A percentile compares a stretch with the other conserved stretches of the same genome.
Conservation (phyloP, 2,888 invertebrate species). For the Acanthosoma haemorrhoidale region DNA sequence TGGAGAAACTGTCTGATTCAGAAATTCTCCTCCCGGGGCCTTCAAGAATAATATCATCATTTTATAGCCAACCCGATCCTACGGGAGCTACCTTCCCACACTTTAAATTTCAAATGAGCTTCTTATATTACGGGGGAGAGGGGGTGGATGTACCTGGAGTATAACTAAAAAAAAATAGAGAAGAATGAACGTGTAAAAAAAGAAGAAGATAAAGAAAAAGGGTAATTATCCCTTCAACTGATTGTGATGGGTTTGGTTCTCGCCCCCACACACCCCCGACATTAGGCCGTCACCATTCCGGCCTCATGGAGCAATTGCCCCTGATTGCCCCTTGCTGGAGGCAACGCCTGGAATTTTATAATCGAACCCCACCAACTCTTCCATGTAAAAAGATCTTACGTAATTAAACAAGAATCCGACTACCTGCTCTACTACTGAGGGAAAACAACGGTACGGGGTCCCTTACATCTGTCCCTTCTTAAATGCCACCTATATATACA, state of each 20-base stretch:
- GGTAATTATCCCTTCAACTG: constrained; percentile 9
- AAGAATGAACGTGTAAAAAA: constrained; percentile 4
- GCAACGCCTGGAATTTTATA: constrained; percentile 18
- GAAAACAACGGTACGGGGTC: background rate
- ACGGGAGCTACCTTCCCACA: constrained; percentile 19
- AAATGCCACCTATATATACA: no score
- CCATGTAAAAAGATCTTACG: constrained; percentile 5
- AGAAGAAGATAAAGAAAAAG: constrained; percentile 4
- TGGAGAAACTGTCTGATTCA: no score
- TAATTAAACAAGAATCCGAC: constrained; percentile 10
- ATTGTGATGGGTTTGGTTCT: background rate
- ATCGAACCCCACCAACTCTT: constrained; percentile 8
- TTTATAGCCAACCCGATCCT: constrained; percentile 6
- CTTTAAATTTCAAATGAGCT: constrained; percentile 24
- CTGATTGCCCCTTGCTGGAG: constrained; percentile 11
- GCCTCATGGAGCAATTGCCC: constrained; percentile 7
- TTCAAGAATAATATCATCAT: no score
- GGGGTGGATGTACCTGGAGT: background rate
- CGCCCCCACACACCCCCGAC: constrained; percentile 15
- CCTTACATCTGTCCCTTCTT: background rate
- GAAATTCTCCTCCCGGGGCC: no score
- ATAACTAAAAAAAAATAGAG: background rate
- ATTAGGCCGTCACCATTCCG: constrained; percentile 8
- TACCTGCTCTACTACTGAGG: background rate
- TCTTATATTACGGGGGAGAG: background rate